Evolutionary conservation across 92 coral and sea anemone species (phyloP), one percentile per base, ranked within the genome.

Genomic region (Siderastrea radians): DNA sequence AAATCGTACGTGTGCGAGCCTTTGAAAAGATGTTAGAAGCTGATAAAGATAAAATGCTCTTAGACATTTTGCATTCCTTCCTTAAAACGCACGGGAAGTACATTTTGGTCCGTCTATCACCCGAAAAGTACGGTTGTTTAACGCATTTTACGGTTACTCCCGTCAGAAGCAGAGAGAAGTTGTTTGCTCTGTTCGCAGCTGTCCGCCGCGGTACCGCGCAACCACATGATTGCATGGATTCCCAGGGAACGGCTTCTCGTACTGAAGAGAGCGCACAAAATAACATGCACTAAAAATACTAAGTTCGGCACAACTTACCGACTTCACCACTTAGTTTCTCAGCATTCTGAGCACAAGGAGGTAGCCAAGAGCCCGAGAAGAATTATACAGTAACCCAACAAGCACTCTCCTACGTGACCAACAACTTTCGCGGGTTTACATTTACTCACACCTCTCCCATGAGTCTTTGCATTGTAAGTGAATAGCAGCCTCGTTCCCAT

Each of bases 391-490:
- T 16, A 14, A 13, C 43, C 7, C 2, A 13, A 16, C 26, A 53
- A 53, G 57, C 57, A 26, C 57, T 53, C 57, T 1, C 57, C 6
- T 1, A 6, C 10, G 57, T 53, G 57, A 53, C 57, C 5, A 10
- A 53, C 57, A 26, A 4, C 79, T 74, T 74, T 74, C 79, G 62
- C 79, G 79, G 79, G 62, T 1, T 5, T 11, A 26, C 38, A 26
- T 26, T 26, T 11, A 53, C 63, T 17, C 62, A 19, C 62, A 51
- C 48, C 62, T 51, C 15, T 74, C 79, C 79, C 79, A 62, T 74
- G 47, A 53, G 62, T 59, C 79, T 74, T 74, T 53, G 79, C 62
- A 48, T 26, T 5, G 19, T 2, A 2, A 6, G 46, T 15, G 60
- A 26, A 26, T 26, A 26, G 38, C 38, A 26, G 38, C 38, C 38